Percentiles rank a stretch among this genome's conserved stretches.
Conservation (phyloP, 2,888 invertebrate genomes). For the Artemia sinica region DNA sequence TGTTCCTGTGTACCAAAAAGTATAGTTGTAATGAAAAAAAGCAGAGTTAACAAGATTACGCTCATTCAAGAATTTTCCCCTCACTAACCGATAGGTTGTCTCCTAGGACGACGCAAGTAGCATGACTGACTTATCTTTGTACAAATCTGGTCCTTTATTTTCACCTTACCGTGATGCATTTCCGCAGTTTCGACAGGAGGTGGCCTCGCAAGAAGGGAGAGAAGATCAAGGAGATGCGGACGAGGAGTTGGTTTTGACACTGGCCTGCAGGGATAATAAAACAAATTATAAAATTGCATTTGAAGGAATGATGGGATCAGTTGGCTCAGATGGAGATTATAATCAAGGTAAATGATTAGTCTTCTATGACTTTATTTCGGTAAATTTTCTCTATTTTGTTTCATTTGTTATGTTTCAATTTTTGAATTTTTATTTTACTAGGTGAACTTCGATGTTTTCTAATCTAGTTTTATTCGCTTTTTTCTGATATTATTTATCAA, state of each 20-base stretch:
- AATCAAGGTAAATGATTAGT: neutral
- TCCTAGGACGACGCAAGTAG: slow-evolving; percentile 51
- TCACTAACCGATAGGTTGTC: too few relatives aligned
- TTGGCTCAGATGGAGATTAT: slow-evolving; percentile 10
- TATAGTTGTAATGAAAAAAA: too few relatives aligned
- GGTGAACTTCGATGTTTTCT: too few relatives aligned
- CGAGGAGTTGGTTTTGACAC: slow-evolving; percentile 68
- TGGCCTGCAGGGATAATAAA: slow-evolving; percentile 79
- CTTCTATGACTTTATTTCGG: too few relatives aligned
- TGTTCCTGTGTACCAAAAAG: too few relatives aligned
- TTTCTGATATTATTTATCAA: too few relatives aligned
- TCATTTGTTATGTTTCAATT: too few relatives aligned
- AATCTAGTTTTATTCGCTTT: too few relatives aligned
- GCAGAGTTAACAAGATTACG: neutral
- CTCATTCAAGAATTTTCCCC: slow-evolving; percentile 13
- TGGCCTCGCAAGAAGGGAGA: neutral
- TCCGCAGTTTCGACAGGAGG: slow-evolving; percentile 1
- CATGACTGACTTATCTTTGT: slow-evolving; percentile 58
- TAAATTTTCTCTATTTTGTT: too few relatives aligned
- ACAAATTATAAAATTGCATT: slow-evolving; percentile 89
- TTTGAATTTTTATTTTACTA: too few relatives aligned
- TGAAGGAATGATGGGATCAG: slow-evolving; percentile 42
- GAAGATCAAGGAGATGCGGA: slow-evolving; percentile 46
- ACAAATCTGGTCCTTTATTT: slow-evolving; percentile 75
- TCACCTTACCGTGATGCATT: slow-evolving; percentile 61